phyloP scores from a whole-genome alignment of 1,140 invertebrate genomes.

The Leguminivora glycinivorella region DNA sequence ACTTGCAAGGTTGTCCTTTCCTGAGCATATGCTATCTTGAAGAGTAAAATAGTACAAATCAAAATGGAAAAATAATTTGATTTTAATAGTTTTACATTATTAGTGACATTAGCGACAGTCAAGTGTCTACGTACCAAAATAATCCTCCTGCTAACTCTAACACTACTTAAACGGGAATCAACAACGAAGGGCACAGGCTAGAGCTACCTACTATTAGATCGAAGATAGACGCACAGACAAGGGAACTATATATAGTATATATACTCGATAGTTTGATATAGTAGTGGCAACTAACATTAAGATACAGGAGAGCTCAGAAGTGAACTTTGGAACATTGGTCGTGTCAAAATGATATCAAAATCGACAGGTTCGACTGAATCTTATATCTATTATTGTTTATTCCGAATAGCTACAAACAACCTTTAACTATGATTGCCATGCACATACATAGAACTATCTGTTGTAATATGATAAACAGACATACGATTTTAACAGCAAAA shows the following conservation, averaged over 20 bases:
- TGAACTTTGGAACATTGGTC: conserved; percentile 55
- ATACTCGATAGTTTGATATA: conserved; percentile 36
- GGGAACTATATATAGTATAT: conserved; percentile 37
- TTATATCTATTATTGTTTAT: conserved; percentile 75
- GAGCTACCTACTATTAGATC: conserved; percentile 52
- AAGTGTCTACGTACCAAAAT: conserved; percentile 71
- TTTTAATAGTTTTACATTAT: conserved; percentile 58
- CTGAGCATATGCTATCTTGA: background rate
- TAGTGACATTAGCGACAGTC: conserved; percentile 69
- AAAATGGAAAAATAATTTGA: background rate
- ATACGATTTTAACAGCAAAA: too few relatives aligned
- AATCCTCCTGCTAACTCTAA: conserved; percentile 64
- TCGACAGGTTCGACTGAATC: conserved; percentile 48
- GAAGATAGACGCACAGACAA: conserved; percentile 53
- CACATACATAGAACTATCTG: conserved; percentile 68
- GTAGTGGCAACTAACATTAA: conserved; percentile 40
- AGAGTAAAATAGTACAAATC: background rate
- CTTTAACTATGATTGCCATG: conserved; percentile 75
- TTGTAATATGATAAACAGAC: conserved; percentile 48
- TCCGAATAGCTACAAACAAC: conserved; percentile 71
- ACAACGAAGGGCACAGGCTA: conserved; percentile 70
- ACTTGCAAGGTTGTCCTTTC: background rate
- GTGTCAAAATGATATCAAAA: conserved; percentile 56
- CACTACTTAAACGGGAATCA: conserved; percentile 61
- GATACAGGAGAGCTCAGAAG: conserved; percentile 36